Evolutionary conservation across 2,113 vertebrate genomes (phyloP).

Genomic region (Oophaga pumilio): DNA sequence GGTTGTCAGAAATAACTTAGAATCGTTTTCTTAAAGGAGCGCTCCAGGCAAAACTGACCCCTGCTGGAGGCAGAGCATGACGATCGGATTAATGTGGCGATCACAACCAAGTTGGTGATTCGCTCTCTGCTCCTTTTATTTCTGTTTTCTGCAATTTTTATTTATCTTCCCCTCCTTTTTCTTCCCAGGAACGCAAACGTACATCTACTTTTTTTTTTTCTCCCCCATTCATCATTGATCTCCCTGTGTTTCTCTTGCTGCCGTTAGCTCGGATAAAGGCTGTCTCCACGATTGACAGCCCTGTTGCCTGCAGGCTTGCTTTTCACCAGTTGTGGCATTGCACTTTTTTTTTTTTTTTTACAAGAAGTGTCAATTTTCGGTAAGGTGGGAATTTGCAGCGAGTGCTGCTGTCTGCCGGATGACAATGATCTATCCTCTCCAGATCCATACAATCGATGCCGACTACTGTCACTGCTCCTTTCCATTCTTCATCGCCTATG

Average conservation of each 20-base stretch:
- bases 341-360: neutral
- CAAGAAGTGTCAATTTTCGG: conserved; percentile 43
- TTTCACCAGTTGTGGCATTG: conserved; percentile 40
- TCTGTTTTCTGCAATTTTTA: neutral
- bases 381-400: neutral
- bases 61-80: too few relatives aligned
- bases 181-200: neutral
- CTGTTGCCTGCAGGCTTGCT: conserved; percentile 17
- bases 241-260: conserved; percentile 17
- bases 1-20: too few relatives aligned
- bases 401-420: conserved; percentile 4
- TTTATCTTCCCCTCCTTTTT: neutral
- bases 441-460: neutral
- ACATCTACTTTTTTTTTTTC: conserved; percentile 2
- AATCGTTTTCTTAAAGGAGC: too few relatives aligned
- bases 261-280: conserved; percentile 24
- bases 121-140: conserved; percentile 1
- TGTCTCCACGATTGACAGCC: conserved; percentile 37
- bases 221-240: conserved; percentile 36
- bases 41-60: too few relatives aligned
- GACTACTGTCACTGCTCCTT: neutral
- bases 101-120: neutral
- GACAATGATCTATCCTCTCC: neutral
- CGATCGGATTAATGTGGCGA: too few relatives aligned
- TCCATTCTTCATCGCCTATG: neutral